Conservation (phyloP, 2,797 vertebrate species). For the Ataeniobius toweri region DNA sequence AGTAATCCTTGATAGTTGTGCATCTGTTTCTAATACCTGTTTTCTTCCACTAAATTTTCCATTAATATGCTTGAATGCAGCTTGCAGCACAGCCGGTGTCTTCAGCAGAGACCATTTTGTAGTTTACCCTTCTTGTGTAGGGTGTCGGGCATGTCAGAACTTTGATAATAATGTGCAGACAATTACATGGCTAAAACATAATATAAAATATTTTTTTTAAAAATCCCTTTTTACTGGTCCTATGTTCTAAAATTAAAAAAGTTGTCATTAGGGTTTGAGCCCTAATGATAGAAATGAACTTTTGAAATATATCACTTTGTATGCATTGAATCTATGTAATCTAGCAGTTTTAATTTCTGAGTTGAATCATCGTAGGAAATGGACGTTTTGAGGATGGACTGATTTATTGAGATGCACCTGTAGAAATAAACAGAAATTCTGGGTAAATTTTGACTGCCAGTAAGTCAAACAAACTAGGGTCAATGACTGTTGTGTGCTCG, state of each 20-base stretch:
- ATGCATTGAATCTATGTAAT: background rate
- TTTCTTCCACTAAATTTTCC: background rate
- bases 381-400: background rate
- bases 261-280: background rate
- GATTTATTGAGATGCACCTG: background rate
- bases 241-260: background rate
- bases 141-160: background rate
- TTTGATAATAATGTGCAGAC: too few species aligned
- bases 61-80: background rate
- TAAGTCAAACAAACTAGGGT: conserved; percentile 12
- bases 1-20: background rate
- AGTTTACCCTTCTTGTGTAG: background rate
- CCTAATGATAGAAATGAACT: background rate
- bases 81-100: background rate
- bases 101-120: background rate
- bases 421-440: background rate
- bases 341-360: background rate
- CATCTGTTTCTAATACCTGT: background rate
- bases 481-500: conserved; percentile 1
- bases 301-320: background rate
- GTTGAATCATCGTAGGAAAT: background rate
- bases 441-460: conserved; percentile 1
- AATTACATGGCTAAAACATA: too few species aligned
- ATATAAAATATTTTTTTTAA: too few species aligned
- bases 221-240: background rate